Conservation (phyloP, 2,113 vertebrate species). For the Panthera leo region DNA sequence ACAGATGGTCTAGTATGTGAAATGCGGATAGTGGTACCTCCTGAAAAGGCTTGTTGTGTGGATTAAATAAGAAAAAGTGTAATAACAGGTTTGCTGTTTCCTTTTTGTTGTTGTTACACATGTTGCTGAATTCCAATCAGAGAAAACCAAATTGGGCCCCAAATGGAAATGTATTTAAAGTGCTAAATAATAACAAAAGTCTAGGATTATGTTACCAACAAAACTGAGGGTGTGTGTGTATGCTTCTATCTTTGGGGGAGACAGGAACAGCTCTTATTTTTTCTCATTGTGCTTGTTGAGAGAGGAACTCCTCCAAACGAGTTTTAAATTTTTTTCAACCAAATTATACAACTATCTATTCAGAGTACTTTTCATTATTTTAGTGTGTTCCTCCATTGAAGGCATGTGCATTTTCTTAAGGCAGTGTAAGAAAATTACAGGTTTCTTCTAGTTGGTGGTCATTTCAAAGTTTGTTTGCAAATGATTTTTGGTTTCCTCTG, state of each 20-base stretch:
- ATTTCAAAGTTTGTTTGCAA: constrained; percentile 38
- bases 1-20: neutral
- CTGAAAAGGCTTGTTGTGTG: neutral
- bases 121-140: constrained; percentile 16
- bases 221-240: neutral
- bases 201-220: neutral
- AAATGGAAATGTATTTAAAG: constrained; percentile 22
- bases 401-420: neutral
- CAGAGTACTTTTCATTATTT: constrained; percentile 25
- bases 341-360: neutral
- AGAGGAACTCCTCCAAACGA: constrained; percentile 23
- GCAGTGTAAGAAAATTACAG: neutral
- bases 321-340: neutral
- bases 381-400: neutral
- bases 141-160: constrained; percentile 3
- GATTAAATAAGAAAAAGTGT: neutral
- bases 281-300: constrained; percentile 28
- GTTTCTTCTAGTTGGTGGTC: neutral
- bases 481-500: constrained; percentile 12
- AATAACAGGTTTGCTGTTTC: neutral
- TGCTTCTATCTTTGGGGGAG: neutral
- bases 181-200: constrained; percentile 36
- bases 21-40: no score
- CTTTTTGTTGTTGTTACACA: neutral
- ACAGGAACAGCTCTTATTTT: neutral